phyloP scores from a whole-genome alignment of 1,140 invertebrate species.

The Carcinoscorpius rotundicauda region DNA sequence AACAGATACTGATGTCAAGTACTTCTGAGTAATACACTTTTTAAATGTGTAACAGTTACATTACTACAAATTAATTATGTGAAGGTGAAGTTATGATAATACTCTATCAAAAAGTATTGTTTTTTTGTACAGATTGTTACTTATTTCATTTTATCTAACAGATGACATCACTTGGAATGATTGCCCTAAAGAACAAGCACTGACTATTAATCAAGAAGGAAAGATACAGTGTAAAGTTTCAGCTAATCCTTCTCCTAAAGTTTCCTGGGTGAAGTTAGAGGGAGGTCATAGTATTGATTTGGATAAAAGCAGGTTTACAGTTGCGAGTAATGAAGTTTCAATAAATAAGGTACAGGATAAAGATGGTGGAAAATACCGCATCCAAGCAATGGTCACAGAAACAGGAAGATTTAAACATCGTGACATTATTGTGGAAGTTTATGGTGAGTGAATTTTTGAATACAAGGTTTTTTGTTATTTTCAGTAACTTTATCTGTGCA shows the following conservation, averaged over 20 bases:
- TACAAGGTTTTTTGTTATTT: no score
- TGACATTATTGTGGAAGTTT: conserved; percentile 63
- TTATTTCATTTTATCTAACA: conserved; percentile 28
- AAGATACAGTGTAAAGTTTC: conserved; percentile 66
- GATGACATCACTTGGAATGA: conserved; percentile 72
- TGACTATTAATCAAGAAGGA: conserved; percentile 59
- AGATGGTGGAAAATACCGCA: conserved; percentile 74
- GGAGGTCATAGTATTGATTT: no score
- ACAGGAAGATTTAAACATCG: conserved; percentile 64
- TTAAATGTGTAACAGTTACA: no score
- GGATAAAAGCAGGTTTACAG: no score
- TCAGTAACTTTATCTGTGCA: no score
- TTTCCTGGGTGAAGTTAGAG: conserved; percentile 57
- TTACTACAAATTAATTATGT: no score
- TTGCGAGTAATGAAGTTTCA: conserved; percentile 49
- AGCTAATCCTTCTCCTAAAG: conserved; percentile 63
- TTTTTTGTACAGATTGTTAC: no score
- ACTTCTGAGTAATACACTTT: no score
- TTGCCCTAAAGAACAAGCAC: conserved; percentile 66
- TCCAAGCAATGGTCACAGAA: conserved; percentile 60
- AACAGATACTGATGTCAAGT: no score
- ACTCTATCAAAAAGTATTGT: no score
- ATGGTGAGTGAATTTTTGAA: conserved; percentile 17
- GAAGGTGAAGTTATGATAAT: no score
- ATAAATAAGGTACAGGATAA: conserved; percentile 62